A percentile compares a stretch with the other conserved stretches of the same genome.
These are phyloP conservation scores for Chlorops oryzae DNA, from an alignment of 1,140 invertebrate genomes.

Conservation along the genomic window DNA sequence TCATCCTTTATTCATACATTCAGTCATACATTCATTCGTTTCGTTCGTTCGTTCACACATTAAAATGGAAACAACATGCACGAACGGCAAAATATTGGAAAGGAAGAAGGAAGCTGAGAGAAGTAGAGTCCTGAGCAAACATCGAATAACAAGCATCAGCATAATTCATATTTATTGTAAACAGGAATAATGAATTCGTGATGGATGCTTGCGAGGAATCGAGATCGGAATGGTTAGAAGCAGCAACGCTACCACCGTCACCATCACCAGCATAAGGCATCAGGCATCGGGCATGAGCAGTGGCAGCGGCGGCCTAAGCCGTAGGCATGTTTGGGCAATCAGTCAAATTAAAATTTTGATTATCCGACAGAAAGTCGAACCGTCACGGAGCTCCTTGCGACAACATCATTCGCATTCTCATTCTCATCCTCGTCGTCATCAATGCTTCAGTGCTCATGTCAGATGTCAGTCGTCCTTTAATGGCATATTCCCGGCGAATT, in stretches of 20 bases:
- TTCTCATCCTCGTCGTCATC: constrained; percentile 9
- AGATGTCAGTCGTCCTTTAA: too few species aligned
- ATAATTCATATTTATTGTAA: constrained; percentile 7
- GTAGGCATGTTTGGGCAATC: constrained; percentile 29
- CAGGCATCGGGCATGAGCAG: background rate
- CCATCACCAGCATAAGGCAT: background rate
- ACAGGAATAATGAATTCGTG: constrained; percentile 18
- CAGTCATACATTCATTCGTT: too few species aligned
- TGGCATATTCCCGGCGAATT: too few species aligned
- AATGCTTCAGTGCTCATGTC: background rate
- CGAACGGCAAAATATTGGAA: too few species aligned
- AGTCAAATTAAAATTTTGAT: constrained; percentile 45
- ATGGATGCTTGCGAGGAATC: constrained; percentile 19
- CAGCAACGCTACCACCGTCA: background rate
- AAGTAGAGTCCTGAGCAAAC: too few species aligned
- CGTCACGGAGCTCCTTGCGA: constrained; percentile 34
- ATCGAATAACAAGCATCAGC: too few species aligned
- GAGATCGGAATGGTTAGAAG: background rate
- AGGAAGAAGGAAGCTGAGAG: too few species aligned
- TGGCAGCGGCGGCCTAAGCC: background rate
- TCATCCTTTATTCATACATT: too few species aligned
- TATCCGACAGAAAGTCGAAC: constrained; percentile 36
- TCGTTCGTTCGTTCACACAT: too few species aligned
- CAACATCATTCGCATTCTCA: constrained; percentile 17
- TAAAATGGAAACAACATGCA: too few species aligned